phyloP scores from a whole-genome alignment of 2,888 invertebrate genomes.

The Dryadula phaetusa region DNA sequence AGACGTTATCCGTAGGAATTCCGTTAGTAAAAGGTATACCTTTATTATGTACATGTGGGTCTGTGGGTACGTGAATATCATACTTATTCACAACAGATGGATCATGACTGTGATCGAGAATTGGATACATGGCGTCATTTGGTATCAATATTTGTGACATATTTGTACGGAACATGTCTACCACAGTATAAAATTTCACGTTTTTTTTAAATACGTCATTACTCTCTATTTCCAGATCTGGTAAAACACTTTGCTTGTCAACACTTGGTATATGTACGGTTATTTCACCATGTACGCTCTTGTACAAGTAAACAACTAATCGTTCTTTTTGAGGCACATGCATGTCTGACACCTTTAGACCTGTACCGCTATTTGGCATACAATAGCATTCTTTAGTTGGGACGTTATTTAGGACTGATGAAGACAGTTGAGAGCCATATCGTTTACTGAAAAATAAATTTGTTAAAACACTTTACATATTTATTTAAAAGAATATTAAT shows the following conservation, averaged over 20 bases:
- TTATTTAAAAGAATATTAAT: not conserved
- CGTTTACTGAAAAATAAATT: not conserved
- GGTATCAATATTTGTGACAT: not conserved
- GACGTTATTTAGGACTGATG: not conserved
- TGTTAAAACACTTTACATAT: not conserved
- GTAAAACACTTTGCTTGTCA: slow-evolving; percentile 60
- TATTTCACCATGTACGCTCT: slow-evolving; percentile 47
- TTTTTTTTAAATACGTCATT: slow-evolving; percentile 51
- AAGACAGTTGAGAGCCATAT: not conserved
- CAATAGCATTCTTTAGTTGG: slow-evolving; percentile 53
- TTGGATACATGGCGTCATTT: not conserved
- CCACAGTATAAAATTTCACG: not conserved
- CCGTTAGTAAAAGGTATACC: too few relatives aligned
- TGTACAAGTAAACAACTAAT: slow-evolving; percentile 64
- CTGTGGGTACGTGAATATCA: not conserved
- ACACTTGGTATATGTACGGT: slow-evolving; percentile 58
- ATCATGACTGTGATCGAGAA: not conserved
- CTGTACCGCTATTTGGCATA: slow-evolving; percentile 42
- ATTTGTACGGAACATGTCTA: slow-evolving; percentile 17
- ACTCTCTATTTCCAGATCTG: slow-evolving; percentile 56
- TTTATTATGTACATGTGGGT: not conserved
- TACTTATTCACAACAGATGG: not conserved
- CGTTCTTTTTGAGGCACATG: slow-evolving; percentile 52
- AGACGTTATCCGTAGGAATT: not conserved
- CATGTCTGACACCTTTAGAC: slow-evolving; percentile 47